These are phyloP conservation scores for Poliocrania exsul DNA, from an alignment of 2,797 vertebrate species.

Conservation along the genomic window DNA sequence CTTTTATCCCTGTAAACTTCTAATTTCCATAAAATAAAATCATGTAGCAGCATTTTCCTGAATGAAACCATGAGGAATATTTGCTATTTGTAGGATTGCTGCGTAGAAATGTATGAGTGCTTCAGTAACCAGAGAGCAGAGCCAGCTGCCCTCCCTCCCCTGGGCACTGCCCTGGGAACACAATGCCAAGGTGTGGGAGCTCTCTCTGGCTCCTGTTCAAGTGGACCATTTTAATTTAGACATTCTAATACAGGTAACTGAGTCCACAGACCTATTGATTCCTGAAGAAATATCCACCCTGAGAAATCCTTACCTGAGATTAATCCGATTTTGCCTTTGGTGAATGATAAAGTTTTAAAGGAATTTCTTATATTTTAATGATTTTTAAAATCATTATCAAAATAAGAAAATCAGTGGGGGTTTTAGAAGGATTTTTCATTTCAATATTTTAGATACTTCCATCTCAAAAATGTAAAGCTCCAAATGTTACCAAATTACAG, in stretches of 20 bases:
- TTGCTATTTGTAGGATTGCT: not conserved
- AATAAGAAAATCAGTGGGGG: fast-evolving
- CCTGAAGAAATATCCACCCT: not conserved
- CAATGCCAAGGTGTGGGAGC: not conserved
- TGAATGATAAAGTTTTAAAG: not conserved
- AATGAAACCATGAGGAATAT: not conserved
- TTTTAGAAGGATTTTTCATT: not conserved
- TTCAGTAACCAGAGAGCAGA: not conserved
- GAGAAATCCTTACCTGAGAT: not conserved
- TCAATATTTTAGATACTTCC: not conserved
- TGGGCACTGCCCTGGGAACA: not conserved
- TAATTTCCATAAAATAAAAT: not conserved
- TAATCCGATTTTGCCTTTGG: not conserved
- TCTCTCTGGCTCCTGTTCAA: not conserved
- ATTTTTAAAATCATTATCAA: not conserved
- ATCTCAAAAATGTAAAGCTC: not conserved
- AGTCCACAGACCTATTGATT: not conserved
- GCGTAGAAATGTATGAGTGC: not conserved
- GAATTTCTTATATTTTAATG: not conserved
- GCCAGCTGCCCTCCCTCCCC: not conserved
- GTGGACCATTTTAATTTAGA: not conserved
- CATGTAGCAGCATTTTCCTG: not conserved
- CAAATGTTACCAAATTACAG: not conserved
- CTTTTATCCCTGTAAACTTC: not conserved
- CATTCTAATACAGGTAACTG: not conserved